phyloP scores from a whole-genome alignment of 2,888 invertebrate species.

The Drosophila greeni region DNA sequence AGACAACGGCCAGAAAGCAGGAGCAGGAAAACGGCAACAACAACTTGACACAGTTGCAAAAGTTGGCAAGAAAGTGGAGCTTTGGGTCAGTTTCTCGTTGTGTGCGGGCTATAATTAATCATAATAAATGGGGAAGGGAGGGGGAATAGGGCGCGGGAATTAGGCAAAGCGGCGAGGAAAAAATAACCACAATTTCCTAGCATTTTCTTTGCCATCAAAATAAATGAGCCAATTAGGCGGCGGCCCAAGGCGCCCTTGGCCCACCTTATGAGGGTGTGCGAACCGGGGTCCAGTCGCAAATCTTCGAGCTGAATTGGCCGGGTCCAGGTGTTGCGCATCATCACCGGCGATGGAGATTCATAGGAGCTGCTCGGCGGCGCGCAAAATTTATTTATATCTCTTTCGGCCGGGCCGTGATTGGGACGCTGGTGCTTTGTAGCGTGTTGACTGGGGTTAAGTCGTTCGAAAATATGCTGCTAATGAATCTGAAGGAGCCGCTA shows the following conservation, averaged over 20 bases:
- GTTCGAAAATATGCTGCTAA: slow-evolving; percentile 57
- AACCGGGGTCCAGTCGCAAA: slow-evolving; percentile 7
- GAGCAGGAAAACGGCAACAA: slow-evolving; percentile 38
- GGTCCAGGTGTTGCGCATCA: slow-evolving; percentile 64
- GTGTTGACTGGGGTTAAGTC: slow-evolving; percentile 62
- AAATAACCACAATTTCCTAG: slow-evolving; percentile 60
- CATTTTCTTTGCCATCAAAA: slow-evolving; percentile 72
- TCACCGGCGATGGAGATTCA: slow-evolving; percentile 45
- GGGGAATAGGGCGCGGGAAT: slow-evolving; percentile 14
- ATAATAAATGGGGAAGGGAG: slow-evolving; percentile 63
- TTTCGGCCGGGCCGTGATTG: slow-evolving; percentile 4
- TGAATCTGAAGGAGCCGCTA: slow-evolving; percentile 64
- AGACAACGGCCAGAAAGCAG: slow-evolving; percentile 37
- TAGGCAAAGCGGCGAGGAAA: slow-evolving; percentile 30
- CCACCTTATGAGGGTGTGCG: slow-evolving; percentile 57
- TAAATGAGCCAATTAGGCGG: slow-evolving; percentile 71
- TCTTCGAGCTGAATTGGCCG: slow-evolving; percentile 23
- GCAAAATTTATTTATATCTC: slow-evolving; percentile 56
- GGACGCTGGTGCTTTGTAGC: slow-evolving; percentile 2
- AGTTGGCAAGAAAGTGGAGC: slow-evolving; percentile 68
- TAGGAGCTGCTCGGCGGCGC: slow-evolving; percentile 8
- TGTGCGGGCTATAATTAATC: slow-evolving; percentile 64
- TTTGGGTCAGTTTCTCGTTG: slow-evolving; percentile 53
- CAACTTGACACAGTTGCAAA: slow-evolving; percentile 65
- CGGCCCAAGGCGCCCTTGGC: slow-evolving; percentile 57